Evolutionary conservation across 1,140 invertebrate genomes (phyloP).

Genomic region (Pentalonia nigronervosa): DNA sequence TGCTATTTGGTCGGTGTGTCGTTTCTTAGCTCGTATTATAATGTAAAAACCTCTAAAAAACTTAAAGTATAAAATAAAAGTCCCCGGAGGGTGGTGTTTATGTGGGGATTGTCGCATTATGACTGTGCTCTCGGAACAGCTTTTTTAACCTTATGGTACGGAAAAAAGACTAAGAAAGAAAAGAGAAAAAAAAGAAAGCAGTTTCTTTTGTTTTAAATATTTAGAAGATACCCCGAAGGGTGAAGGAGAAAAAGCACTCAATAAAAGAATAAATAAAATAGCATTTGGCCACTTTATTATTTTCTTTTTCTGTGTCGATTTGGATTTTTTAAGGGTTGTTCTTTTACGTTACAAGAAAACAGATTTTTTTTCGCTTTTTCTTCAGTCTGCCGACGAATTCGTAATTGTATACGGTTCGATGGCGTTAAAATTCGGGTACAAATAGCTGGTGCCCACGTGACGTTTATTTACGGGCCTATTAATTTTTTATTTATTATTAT

Average conservation of each 20-base stretch:
- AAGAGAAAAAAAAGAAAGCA: constrained; percentile 42
- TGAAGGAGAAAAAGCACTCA: constrained; percentile 56
- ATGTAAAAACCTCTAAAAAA: constrained; percentile 58
- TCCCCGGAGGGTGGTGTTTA: constrained; percentile 57
- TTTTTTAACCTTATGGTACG: constrained; percentile 56
- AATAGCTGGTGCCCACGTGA: not conserved
- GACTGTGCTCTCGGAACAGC: constrained; percentile 55
- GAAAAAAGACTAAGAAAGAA: constrained; percentile 20
- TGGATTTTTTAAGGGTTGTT: constrained; percentile 50
- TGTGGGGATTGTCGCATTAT: constrained; percentile 58
- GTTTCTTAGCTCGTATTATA: constrained; percentile 57
- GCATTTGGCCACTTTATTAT: constrained; percentile 57
- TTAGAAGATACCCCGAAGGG: constrained; percentile 57
- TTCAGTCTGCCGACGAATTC: not conserved
- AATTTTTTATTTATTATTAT: constrained; percentile 33
- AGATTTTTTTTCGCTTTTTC: constrained; percentile 1
- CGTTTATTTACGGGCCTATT: constrained; percentile 41
- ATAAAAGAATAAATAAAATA: constrained; percentile 58
- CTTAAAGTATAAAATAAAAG: constrained; percentile 59
- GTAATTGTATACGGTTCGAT: not conserved
- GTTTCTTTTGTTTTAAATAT: constrained; percentile 58
- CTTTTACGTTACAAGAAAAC: constrained; percentile 45
- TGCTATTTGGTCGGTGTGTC: constrained; percentile 57
- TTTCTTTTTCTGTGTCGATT: constrained; percentile 55
- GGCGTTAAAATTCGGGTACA: constrained; percentile 13